phyloP scores from a whole-genome alignment of 2,113 vertebrate species.

The Natator depressus region DNA sequence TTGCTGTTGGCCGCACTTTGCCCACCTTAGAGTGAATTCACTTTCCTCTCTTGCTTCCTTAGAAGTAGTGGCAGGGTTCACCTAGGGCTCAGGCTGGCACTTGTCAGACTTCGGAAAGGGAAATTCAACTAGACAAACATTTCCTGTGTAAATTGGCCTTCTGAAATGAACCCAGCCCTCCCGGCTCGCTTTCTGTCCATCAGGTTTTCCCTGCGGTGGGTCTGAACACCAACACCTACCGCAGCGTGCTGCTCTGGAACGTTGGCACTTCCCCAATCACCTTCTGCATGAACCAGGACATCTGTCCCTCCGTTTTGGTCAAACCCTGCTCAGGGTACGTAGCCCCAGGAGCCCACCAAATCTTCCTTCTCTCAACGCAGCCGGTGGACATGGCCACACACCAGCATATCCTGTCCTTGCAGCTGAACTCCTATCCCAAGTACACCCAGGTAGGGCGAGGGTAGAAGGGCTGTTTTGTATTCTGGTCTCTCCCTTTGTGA shows the following conservation, averaged over 20 bases:
- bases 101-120: background rate
- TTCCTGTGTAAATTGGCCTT: background rate
- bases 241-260: conserved; percentile 86
- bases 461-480: background rate
- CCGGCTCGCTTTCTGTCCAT: background rate
- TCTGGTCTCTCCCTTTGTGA: background rate
- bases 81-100: background rate
- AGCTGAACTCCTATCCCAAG: conserved; percentile 84
- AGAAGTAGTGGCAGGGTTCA: background rate
- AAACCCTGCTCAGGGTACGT: conserved; percentile 84
- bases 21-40: background rate
- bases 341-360: conserved; percentile 84
- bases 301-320: conserved; percentile 74
- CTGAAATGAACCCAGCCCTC: background rate
- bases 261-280: conserved; percentile 79
- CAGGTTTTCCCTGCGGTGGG: conserved; percentile 87
- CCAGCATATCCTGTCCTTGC: conserved; percentile 79
- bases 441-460: conserved; percentile 83
- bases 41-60: background rate
- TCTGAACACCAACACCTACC: conserved; percentile 70
- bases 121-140: background rate
- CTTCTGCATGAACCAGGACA: conserved; percentile 78
- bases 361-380: conserved; percentile 83
- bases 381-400: conserved; percentile 74
- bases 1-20: background rate